Evolutionary conservation across 1,140 invertebrate genomes (phyloP).

Genomic region (Penaeus indicus): DNA sequence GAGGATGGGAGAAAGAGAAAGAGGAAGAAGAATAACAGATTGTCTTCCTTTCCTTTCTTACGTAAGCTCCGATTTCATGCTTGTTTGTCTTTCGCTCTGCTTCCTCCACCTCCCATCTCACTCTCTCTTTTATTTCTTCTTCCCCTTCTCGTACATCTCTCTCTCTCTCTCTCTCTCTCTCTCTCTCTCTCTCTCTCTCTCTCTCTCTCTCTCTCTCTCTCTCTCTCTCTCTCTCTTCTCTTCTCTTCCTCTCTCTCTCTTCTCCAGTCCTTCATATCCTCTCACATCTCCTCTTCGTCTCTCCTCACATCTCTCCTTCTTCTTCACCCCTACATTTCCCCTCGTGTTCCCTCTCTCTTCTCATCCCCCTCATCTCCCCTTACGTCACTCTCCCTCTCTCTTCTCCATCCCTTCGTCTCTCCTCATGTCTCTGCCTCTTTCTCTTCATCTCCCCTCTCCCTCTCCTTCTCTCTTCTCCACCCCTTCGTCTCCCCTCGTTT

Average conservation of each 20-base stretch:
- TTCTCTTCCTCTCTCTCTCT: slow-evolving; percentile 8
- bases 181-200: slow-evolving; percentile 50
- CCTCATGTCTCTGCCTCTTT: neutral
- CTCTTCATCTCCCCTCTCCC: too few species aligned
- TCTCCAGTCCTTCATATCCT: neutral
- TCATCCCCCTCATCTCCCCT: too few species aligned
- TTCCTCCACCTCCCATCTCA: neutral
- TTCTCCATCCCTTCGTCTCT: neutral
- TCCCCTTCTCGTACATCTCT: neutral
- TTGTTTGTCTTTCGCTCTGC: slow-evolving; percentile 1
- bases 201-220: slow-evolving; percentile 38
- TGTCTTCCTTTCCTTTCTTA: too few species aligned
- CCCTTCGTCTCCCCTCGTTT: neutral
- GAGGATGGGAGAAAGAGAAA: too few species aligned
- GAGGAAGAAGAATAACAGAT: too few species aligned
- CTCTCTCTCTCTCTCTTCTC: neutral
- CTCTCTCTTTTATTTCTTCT: too few species aligned
- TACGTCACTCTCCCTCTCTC: neutral
- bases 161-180: slow-evolving; percentile 48
- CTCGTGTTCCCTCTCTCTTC: neutral
- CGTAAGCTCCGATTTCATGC: too few species aligned
- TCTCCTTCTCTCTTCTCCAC: neutral
- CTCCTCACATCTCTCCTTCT: neutral
- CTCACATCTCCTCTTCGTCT: neutral
- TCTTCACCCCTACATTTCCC: neutral